Conservation (phyloP, 64 coral and sea anemone genomes). For the Porites lutea region DNA sequence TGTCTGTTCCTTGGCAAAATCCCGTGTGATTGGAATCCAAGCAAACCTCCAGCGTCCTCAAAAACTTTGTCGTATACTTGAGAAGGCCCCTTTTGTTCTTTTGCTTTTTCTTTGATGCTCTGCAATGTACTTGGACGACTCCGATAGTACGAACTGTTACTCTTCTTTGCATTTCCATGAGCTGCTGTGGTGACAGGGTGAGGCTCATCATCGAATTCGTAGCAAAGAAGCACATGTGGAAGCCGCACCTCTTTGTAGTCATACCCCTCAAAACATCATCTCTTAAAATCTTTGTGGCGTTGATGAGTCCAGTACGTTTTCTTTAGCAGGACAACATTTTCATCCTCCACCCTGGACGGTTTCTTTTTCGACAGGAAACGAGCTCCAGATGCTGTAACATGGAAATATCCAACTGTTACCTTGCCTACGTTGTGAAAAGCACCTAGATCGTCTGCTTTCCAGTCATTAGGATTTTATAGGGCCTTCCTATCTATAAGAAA, state of each 20-base stretch:
- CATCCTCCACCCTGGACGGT: neutral
- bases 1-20: conserved; percentile 10
- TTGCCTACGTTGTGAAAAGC: neutral
- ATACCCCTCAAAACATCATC: neutral
- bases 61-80: conserved; percentile 21
- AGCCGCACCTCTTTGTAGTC: neutral
- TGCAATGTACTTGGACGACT: conserved; percentile 6
- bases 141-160: neutral
- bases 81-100: neutral
- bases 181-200: neutral
- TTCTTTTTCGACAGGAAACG: neutral
- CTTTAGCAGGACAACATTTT: neutral
- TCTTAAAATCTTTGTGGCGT: neutral
- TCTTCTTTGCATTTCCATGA: neutral
- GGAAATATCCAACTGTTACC: neutral
- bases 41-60: conserved; percentile 11
- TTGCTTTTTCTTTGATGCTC: neutral
- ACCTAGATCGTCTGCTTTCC: neutral
- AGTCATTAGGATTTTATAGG: neutral
- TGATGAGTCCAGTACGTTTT: conserved; percentile 16
- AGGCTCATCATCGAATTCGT: neutral
- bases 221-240: neutral
- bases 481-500: neutral
- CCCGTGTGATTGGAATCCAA: conserved; percentile 4
- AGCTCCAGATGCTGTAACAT: neutral